These are phyloP conservation scores for Podotricha telesiphe DNA, from an alignment of 2,888 invertebrate genomes.

Conservation along the genomic window DNA sequence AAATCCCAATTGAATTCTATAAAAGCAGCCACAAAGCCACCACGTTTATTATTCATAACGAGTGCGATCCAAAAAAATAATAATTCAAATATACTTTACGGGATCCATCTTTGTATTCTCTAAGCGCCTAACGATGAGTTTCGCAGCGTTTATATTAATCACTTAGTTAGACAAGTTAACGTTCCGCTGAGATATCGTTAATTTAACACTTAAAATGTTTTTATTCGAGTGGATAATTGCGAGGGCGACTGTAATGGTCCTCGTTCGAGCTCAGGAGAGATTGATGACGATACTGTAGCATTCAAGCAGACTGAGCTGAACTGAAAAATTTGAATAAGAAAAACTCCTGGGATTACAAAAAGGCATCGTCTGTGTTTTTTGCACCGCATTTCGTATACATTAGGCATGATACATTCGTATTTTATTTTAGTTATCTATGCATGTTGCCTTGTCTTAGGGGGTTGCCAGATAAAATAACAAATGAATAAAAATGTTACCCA, in stretches of 20 bases:
- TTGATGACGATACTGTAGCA: conserved; percentile 76
- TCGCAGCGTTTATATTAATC: conserved; percentile 65
- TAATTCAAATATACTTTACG: conserved; percentile 21
- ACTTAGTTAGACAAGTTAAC: conserved; percentile 74
- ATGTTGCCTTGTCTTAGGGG: conserved; percentile 36
- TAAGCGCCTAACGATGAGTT: conserved; percentile 57
- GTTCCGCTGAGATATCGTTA: conserved; percentile 78
- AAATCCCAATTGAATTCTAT: conserved; percentile 3
- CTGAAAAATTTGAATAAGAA: conserved; percentile 78
- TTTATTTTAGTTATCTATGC: conserved; percentile 30
- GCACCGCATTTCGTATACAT: conserved; percentile 49
- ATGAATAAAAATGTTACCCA: conserved; percentile 2
- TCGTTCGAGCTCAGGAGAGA: conserved; percentile 74
- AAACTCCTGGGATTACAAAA: conserved; percentile 70
- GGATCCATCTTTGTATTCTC: conserved; percentile 16
- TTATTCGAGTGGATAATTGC: conserved; percentile 82
- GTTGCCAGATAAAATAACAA: conserved; percentile 16
- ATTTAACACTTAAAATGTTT: conserved; percentile 83
- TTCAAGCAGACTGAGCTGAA: conserved; percentile 70
- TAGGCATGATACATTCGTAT: conserved; percentile 58
- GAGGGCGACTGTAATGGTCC: conserved; percentile 74
- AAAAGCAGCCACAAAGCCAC: conserved; percentile 2
- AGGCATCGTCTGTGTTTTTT: conserved; percentile 58
- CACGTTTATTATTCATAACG: conserved; percentile 15
- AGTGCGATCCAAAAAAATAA: conserved; percentile 1